phyloP scores from a whole-genome alignment of 2,113 vertebrate genomes.

The Gopherus flavomarginatus region DNA sequence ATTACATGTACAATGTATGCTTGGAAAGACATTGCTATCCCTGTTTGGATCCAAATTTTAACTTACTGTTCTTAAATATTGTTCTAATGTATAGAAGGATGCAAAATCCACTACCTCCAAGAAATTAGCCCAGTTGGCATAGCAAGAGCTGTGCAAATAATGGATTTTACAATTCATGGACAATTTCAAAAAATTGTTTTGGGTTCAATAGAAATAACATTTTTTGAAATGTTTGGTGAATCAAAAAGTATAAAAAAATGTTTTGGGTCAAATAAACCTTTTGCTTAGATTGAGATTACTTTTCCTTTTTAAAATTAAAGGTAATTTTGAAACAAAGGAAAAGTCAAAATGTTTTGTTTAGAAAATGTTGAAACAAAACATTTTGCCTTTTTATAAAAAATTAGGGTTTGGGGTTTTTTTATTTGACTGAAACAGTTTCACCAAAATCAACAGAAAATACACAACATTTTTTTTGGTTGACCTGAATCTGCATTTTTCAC shows the following conservation, averaged over 20 bases:
- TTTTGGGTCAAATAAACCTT: not conserved
- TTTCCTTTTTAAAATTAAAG: not conserved
- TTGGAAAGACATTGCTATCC: not conserved
- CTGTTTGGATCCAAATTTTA: not conserved
- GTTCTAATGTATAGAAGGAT: not conserved
- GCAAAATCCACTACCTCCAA: not conserved
- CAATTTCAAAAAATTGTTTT: not conserved
- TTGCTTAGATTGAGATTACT: not conserved
- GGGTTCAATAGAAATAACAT: not conserved
- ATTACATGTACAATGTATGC: not conserved
- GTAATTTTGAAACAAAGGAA: not conserved
- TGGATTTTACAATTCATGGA: not conserved
- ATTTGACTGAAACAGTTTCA: not conserved
- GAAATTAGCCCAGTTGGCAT: not conserved
- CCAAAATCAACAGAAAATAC: not conserved
- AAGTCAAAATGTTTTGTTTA: not conserved
- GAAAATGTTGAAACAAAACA: not conserved
- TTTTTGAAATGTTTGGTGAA: not conserved
- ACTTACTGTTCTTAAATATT: not conserved
- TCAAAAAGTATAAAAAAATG: not conserved
- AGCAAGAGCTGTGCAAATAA: not conserved
- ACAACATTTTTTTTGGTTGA: not conserved
- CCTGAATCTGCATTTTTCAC: not conserved
- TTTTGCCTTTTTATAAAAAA: not conserved
- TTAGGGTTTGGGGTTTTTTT: not conserved